Evolutionary conservation across 1,140 invertebrate species (phyloP).

Genomic region (Zophobas atratus): DNA sequence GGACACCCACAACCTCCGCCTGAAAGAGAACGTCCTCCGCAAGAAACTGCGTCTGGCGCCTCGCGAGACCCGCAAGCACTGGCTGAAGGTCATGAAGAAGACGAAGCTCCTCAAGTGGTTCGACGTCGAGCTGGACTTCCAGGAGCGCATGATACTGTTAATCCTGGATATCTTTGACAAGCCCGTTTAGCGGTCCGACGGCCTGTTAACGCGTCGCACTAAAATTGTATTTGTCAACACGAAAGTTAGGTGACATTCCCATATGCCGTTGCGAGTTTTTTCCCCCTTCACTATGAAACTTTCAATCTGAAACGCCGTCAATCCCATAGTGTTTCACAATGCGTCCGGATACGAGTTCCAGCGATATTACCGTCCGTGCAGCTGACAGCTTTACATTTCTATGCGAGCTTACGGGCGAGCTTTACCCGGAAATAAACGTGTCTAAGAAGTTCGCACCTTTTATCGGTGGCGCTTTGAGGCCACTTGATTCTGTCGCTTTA

Average conservation of each 20-base stretch:
- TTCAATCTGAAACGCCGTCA: slow-evolving; percentile 59
- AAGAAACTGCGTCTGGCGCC: slow-evolving; percentile 48
- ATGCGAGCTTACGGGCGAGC: slow-evolving; percentile 55
- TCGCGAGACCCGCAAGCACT: slow-evolving; percentile 48
- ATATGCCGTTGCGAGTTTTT: slow-evolving; percentile 50
- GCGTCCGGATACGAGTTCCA: slow-evolving; percentile 56
- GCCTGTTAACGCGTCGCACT: slow-evolving; percentile 1
- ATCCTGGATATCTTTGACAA: slow-evolving; percentile 19
- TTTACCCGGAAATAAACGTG: slow-evolving; percentile 56
- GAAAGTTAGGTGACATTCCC: slow-evolving; percentile 47
- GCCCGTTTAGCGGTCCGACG: background rate
- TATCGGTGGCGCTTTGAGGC: slow-evolving; percentile 30
- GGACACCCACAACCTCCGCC: slow-evolving; percentile 54
- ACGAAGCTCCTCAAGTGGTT: slow-evolving; percentile 54
- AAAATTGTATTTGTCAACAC: slow-evolving; percentile 45
- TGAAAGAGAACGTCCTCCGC: slow-evolving; percentile 57
- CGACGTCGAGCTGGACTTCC: slow-evolving; percentile 34
- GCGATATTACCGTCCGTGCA: slow-evolving; percentile 57
- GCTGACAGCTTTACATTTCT: slow-evolving; percentile 61
- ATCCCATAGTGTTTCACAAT: slow-evolving; percentile 54
- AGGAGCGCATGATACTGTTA: slow-evolving; percentile 14
- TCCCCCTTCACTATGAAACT: slow-evolving; percentile 51
- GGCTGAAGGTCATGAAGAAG: slow-evolving; percentile 48
- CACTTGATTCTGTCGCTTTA: slow-evolving; percentile 47
- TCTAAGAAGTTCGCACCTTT: slow-evolving; percentile 33